Percentiles rank a stretch among this genome's conserved stretches.
Conservation (phyloP, 2,888 invertebrate genomes). For the Orthonevra nobilis region DNA sequence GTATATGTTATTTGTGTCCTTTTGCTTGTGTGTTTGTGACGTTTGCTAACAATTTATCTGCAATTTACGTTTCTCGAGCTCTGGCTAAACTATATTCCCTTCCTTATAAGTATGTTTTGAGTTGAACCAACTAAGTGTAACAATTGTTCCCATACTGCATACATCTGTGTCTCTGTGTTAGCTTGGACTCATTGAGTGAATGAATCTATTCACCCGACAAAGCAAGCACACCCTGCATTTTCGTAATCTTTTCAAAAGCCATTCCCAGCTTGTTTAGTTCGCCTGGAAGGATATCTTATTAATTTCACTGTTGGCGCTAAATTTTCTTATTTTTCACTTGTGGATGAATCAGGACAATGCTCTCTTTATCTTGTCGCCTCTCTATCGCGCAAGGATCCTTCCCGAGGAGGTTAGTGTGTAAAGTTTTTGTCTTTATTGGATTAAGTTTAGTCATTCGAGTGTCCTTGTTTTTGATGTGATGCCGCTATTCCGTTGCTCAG, state of each 20-base stretch:
- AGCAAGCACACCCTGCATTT: conserved; percentile 43
- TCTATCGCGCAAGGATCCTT: conserved; percentile 3
- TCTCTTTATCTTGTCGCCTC: conserved; percentile 29
- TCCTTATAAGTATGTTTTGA: background rate
- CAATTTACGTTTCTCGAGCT: conserved; percentile 45
- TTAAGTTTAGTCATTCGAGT: conserved; percentile 61
- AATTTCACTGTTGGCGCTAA: conserved; percentile 59
- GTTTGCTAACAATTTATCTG: conserved; percentile 53
- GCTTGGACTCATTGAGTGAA: conserved; percentile 21
- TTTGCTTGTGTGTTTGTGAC: conserved; percentile 15
- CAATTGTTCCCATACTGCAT: conserved; percentile 30
- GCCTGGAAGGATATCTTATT: conserved; percentile 59
- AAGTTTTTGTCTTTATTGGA: conserved; percentile 58
- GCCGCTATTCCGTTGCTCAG: conserved; percentile 5
- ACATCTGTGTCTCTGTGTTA: background rate
- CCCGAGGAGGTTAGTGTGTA: conserved; percentile 4
- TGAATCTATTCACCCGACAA: conserved; percentile 53
- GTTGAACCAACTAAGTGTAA: conserved; percentile 27
- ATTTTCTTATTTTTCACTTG: background rate
- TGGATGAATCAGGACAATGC: conserved; percentile 56
- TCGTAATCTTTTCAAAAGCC: conserved; percentile 47
- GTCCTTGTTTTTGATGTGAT: conserved; percentile 48
- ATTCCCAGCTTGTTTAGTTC: conserved; percentile 45
- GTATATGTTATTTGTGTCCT: conserved; percentile 43
- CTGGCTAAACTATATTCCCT: too few species aligned